Evolutionary conservation across 2,888 invertebrate genomes (phyloP).

Genomic region (Atethmia centrago): DNA sequence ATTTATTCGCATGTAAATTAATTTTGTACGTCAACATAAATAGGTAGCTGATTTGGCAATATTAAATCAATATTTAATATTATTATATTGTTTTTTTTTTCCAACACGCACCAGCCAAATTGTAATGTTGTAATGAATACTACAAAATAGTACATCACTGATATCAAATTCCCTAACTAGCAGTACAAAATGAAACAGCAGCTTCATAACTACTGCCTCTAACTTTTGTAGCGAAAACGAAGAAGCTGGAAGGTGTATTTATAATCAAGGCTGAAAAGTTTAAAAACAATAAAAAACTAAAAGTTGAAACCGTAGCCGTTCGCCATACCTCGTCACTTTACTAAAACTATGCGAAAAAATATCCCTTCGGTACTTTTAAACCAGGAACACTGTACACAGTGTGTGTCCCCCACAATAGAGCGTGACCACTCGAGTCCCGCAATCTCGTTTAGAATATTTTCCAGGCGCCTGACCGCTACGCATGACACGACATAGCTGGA

Average conservation of each 20-base stretch:
- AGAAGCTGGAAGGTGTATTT: not conserved
- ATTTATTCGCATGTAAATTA: constrained; percentile 1
- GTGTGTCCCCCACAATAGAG: constrained; percentile 38
- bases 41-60: not conserved
- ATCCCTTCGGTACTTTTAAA: constrained; percentile 17
- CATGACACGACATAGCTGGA: constrained; percentile 45
- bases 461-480: constrained; percentile 35
- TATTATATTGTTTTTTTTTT: too few species aligned
- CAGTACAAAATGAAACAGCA: not conserved
- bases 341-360: constrained; percentile 28
- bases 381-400: constrained; percentile 13
- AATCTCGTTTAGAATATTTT: constrained; percentile 59
- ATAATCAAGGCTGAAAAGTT: constrained; percentile 4
- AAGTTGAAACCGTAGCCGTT: not conserved
- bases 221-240: not conserved
- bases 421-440: constrained; percentile 48
- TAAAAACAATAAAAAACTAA: not conserved
- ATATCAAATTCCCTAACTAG: not conserved
- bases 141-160: not conserved
- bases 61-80: not conserved
- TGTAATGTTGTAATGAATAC: not conserved
- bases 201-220: not conserved
- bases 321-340: not conserved
- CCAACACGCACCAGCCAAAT: not conserved
- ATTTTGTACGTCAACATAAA: not conserved